These are phyloP conservation scores for Eulemur rubriventer DNA, from an alignment of 2,797 vertebrate species.

Conservation along the genomic window DNA sequence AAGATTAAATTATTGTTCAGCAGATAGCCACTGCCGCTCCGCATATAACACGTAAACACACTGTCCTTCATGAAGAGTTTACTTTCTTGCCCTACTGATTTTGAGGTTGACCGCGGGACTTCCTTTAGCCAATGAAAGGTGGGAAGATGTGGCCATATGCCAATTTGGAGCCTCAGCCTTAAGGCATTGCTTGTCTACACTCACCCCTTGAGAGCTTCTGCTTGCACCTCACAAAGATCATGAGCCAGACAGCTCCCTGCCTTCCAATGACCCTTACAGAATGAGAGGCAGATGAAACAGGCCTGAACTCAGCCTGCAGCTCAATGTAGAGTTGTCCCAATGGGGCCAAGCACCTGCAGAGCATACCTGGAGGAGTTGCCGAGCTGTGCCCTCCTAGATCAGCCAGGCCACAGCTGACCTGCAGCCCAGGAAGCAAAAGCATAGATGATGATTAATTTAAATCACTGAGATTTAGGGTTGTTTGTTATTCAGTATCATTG, in stretches of 20 bases:
- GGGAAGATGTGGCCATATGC: background rate
- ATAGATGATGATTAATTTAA: background rate
- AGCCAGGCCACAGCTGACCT: background rate
- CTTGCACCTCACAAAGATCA: background rate
- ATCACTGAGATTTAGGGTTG: background rate
- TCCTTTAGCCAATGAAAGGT: background rate
- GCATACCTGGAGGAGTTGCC: background rate
- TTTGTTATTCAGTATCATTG: conserved; percentile 4
- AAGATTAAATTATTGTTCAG: conserved; percentile 9
- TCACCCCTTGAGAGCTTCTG: background rate
- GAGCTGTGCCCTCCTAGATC: background rate
- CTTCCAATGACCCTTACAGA: background rate
- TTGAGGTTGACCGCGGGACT: background rate
- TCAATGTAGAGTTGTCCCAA: background rate
- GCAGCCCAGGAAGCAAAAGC: background rate
- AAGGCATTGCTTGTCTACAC: background rate
- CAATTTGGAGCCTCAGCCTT: background rate
- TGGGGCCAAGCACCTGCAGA: background rate
- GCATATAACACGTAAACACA: background rate
- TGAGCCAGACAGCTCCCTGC: background rate
- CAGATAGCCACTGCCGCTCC: background rate
- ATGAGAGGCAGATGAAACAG: background rate
- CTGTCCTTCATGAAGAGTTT: background rate
- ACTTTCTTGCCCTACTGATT: background rate
- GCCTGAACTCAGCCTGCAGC: background rate